phyloP scores from a whole-genome alignment of 2,113 vertebrate genomes.

The Cygnus atratus region DNA sequence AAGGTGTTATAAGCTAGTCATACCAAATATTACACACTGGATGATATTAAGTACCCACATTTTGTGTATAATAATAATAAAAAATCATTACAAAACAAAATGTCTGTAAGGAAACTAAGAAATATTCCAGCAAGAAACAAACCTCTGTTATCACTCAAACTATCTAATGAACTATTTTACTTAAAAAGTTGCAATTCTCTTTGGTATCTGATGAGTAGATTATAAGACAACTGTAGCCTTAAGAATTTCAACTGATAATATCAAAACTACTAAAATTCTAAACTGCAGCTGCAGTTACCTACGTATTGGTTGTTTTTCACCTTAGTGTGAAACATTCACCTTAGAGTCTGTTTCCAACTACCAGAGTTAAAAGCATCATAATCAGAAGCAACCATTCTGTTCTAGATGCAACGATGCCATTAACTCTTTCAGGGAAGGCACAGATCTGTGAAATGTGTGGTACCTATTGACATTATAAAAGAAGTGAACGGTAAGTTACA shows the following conservation, averaged over 20 bases:
- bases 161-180: not conserved
- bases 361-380: not conserved
- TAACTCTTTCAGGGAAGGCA: not conserved
- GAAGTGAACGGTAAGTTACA: not conserved
- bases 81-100: not conserved
- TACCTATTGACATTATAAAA: not conserved
- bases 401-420: not conserved
- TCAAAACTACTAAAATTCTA: not conserved
- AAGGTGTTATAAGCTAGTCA: not conserved
- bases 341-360: not conserved
- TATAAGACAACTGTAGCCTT: not conserved
- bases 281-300: not conserved
- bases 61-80: not conserved
- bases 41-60: not conserved
- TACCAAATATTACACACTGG: not conserved
- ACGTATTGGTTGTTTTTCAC: not conserved
- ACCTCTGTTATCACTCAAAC: rapidly evolving
- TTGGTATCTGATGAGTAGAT: not conserved
- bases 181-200: not conserved
- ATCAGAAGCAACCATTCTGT: not conserved
- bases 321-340: not conserved
- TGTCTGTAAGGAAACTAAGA: not conserved
- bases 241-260: not conserved
- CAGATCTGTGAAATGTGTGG: not conserved
- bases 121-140: not conserved